A percentile compares a stretch with the other conserved stretches of the same genome.
These are phyloP conservation scores for Amphiprion percula DNA, from an alignment of 2,113 vertebrate species.

Conservation along the genomic window DNA sequence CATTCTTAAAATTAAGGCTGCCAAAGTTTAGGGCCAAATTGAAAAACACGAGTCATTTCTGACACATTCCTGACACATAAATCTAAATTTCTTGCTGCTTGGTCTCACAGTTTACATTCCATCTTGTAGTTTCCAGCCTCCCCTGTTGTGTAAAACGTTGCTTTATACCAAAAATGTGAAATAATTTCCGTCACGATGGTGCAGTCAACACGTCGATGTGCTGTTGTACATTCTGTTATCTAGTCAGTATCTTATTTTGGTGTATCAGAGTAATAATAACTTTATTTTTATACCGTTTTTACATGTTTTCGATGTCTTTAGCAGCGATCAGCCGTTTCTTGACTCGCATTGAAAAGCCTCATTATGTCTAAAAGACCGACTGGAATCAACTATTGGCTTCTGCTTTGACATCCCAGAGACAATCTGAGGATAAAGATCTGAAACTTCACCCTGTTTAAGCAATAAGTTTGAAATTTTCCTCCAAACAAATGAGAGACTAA, in stretches of 20 bases:
- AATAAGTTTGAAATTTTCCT: not conserved
- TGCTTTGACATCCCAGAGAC: not conserved
- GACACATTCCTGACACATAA: not conserved
- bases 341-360: not conserved
- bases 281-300: slow-evolving; percentile 83
- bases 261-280: slow-evolving; percentile 73
- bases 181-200: slow-evolving; percentile 33
- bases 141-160: slow-evolving; percentile 31
- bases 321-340: slow-evolving; percentile 57
- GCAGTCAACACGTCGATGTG: slow-evolving; percentile 46
- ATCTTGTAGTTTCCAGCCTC: slow-evolving; percentile 13
- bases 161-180: slow-evolving; percentile 74
- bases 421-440: not conserved
- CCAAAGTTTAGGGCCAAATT: not conserved
- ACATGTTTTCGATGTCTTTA: slow-evolving; percentile 83
- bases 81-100: slow-evolving; percentile 10
- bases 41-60: not conserved
- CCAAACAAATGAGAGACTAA: not conserved
- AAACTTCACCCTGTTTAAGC: not conserved
- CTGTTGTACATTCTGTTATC: slow-evolving; percentile 51
- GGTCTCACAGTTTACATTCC: slow-evolving; percentile 17
- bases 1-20: no score
- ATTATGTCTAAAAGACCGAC: slow-evolving; percentile 17
- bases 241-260: slow-evolving; percentile 38
- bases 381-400: not conserved